Evolutionary conservation across 1,140 invertebrate species (phyloP).

Genomic region (Bicyclus anynana): DNA sequence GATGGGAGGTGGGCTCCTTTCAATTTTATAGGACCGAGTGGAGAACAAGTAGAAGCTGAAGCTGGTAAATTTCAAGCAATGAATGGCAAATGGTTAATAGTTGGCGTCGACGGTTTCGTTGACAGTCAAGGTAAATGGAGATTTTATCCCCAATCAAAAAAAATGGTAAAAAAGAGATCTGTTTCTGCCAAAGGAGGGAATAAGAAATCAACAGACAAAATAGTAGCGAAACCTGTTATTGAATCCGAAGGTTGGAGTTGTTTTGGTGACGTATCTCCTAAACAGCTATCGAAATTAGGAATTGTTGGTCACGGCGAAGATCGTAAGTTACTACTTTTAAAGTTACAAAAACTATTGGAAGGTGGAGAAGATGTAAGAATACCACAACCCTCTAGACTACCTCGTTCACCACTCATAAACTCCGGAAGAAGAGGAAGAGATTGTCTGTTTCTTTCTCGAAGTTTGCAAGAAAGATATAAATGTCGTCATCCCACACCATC

Average conservation of each 20-base stretch:
- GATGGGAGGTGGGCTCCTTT: constrained; percentile 62
- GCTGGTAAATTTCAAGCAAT: constrained; percentile 54
- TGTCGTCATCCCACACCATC: constrained; percentile 53
- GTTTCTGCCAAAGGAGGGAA: constrained; percentile 17
- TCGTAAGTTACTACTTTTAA: constrained; percentile 44
- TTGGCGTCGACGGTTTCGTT: constrained; percentile 61
- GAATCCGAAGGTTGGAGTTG: constrained; percentile 61
- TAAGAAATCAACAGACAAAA: constrained; percentile 26
- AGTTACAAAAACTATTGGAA: constrained; percentile 42
- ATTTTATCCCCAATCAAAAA: constrained; percentile 41
- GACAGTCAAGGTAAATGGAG: constrained; percentile 51
- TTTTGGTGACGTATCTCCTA: constrained; percentile 53
- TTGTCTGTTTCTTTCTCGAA: constrained; percentile 15
- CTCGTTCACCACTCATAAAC: constrained; percentile 27
- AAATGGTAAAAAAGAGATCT: constrained; percentile 20
- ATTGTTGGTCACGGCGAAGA: constrained; percentile 62
- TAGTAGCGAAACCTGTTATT: constrained; percentile 14
- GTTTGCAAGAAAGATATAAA: constrained; percentile 30
- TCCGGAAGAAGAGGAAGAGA: constrained; percentile 19
- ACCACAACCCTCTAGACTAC: constrained; percentile 43
- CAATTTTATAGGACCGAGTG: constrained; percentile 52
- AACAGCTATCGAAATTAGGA: constrained; percentile 53
- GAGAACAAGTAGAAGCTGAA: constrained; percentile 51
- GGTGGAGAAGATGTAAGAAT: constrained; percentile 54
- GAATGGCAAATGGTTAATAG: constrained; percentile 55